phyloP scores from a whole-genome alignment of 2,888 invertebrate genomes.

The Protodeltote pygarga region DNA sequence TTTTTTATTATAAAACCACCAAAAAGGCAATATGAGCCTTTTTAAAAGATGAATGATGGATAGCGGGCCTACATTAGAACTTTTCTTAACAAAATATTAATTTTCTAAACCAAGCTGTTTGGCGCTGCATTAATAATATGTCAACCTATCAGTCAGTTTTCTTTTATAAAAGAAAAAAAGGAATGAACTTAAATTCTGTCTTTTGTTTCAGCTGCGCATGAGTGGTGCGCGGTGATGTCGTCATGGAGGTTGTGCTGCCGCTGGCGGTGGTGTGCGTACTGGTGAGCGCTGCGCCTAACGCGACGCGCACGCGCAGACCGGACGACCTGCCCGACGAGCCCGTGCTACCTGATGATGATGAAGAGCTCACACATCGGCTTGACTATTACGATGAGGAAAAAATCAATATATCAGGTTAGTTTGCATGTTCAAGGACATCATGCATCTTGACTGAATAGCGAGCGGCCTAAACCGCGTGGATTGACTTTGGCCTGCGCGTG shows the following conservation, averaged over 20 bases:
- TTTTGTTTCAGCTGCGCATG: conserved; percentile 15
- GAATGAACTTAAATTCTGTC: not conserved
- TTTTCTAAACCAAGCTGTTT: too few species aligned
- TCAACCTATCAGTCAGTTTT: not conserved
- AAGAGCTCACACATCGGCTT: conserved; percentile 55
- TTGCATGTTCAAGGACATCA: too few species aligned
- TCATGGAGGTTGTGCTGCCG: conserved; percentile 79
- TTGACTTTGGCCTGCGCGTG: too few species aligned
- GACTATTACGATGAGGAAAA: conserved; percentile 83
- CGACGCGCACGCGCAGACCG: conserved; percentile 68
- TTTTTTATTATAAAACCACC: too few species aligned
- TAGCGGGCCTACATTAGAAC: too few species aligned
- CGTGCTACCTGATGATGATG: conserved; percentile 67
- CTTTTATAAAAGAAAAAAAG: not conserved
- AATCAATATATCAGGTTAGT: conserved; percentile 80
- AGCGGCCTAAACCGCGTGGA: too few species aligned
- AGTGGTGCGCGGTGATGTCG: conserved; percentile 80
- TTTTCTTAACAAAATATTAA: too few species aligned
- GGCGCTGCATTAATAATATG: not conserved
- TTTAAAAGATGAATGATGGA: too few species aligned
- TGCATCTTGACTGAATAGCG: too few species aligned
- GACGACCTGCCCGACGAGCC: conserved; percentile 63
- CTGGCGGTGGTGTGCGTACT: conserved; percentile 81
- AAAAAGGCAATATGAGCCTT: too few species aligned
- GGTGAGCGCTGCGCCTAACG: conserved; percentile 76